phyloP scores from a whole-genome alignment of 2,888 invertebrate genomes.

The Monopis laevigella region DNA sequence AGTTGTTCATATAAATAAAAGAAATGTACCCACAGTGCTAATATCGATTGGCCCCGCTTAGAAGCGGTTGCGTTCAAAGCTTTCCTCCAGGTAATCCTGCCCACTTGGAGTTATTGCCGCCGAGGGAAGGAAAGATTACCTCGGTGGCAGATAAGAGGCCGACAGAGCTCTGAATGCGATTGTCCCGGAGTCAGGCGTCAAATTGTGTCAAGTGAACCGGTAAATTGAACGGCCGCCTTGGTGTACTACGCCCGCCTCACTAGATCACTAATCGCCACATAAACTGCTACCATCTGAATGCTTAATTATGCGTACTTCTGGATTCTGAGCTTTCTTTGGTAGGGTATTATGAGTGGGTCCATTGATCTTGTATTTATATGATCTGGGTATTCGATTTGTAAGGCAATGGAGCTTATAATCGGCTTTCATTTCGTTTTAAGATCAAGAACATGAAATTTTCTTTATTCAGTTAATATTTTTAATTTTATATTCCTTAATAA shows the following conservation, averaged over 20 bases:
- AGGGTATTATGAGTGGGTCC: too few species aligned
- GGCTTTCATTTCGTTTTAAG: too few species aligned
- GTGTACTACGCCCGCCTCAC: constrained; percentile 47
- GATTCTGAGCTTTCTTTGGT: too few species aligned
- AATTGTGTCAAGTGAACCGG: constrained; percentile 68
- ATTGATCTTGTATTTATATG: too few species aligned
- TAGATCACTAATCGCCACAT: constrained; percentile 64
- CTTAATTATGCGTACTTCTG: constrained; percentile 61
- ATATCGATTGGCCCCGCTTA: constrained; percentile 61
- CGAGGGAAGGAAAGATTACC: constrained; percentile 68
- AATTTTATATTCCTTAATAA: too few species aligned
- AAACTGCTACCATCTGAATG: constrained; percentile 48
- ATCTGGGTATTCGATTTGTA: too few species aligned
- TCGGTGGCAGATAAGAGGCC: constrained; percentile 67
- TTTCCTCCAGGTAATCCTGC: constrained; percentile 66
- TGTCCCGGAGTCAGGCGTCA: constrained; percentile 67
- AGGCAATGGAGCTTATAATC: too few species aligned
- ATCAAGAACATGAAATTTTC: too few species aligned
- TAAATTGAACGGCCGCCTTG: constrained; percentile 63
- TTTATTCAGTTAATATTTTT: too few species aligned
- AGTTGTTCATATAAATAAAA: too few species aligned
- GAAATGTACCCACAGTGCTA: constrained; percentile 53
- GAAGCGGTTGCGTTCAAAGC: constrained; percentile 57
- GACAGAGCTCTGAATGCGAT: constrained; percentile 65
- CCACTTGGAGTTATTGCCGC: constrained; percentile 67